phyloP scores from a whole-genome alignment of 2,113 vertebrate species.

The Promerops cafer region DNA sequence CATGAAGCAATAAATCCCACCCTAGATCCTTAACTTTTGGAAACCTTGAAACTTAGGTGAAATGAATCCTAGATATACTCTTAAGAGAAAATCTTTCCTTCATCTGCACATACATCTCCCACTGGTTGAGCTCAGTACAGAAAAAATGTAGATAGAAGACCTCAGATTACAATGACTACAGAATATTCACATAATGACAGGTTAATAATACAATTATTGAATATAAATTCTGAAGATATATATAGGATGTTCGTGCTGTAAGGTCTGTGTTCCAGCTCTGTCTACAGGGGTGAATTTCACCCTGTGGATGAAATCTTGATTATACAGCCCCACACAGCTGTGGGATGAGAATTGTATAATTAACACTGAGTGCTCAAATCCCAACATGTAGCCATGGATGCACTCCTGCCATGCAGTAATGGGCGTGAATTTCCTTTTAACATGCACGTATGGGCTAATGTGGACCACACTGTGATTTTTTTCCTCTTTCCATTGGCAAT shows the following conservation, averaged over 20 bases:
- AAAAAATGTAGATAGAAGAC: background rate
- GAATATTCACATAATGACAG: background rate
- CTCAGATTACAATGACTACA: background rate
- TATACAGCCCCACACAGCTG: background rate
- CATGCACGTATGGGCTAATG: conserved; percentile 19
- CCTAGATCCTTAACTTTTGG: background rate
- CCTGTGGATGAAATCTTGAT: background rate
- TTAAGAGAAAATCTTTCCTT: background rate
- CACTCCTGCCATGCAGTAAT: background rate
- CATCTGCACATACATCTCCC: background rate
- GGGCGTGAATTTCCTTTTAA: conserved; percentile 26
- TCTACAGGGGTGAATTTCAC: background rate
- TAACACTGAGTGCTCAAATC: background rate
- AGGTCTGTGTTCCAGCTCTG: background rate
- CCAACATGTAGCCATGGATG: background rate
- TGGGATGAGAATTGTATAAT: background rate
- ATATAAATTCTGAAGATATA: background rate
- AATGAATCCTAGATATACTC: background rate
- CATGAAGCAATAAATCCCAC: background rate
- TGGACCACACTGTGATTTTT: conserved; percentile 6
- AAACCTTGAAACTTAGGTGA: background rate
- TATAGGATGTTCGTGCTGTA: background rate
- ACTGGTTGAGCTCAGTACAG: background rate
- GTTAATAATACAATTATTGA: background rate
- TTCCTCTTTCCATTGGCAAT: background rate